Base-by-base conservation (phyloP, 2,797 vertebrate genomes). In the Cirrhinus mrigala region DNA sequence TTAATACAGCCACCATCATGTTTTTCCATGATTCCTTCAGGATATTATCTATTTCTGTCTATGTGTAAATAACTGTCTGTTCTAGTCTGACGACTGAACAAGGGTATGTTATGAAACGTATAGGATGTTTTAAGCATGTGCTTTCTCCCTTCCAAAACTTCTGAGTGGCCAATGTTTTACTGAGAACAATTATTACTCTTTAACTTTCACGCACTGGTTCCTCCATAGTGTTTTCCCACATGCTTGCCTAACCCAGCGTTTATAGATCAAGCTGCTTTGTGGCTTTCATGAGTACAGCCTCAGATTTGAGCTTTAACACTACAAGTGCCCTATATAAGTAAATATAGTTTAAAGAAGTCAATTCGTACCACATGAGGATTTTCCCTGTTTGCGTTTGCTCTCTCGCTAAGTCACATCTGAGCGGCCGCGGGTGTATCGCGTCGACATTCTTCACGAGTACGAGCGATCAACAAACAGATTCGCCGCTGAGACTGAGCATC, bases 381-480 rank as follows among this genome's bases (percentile, higher is more conserved):
- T 12, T 20, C 46, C 11, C 18, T 37, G 16, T 71, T 74, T 79
- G 60, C 44, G n/a, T 24, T 87, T 20, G 62, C 50, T 79, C 70
- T n/a, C 58, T 29, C 27, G 40, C 27, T 79, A 58, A 82, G 71
- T 46, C 48, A 9, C 58, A 11, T 52, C 4, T 52, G 62, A 79
- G 54, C 12, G 22, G 24, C 69, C 84, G 11, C n/a, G 11, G 66
- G 77, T 56, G 50, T 74, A 85, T 44, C 16, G 15, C 3, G 37
- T 76, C 11, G 7, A 58, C 77, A 81, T 73, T 74, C 48, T 87
- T 56, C 54, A 29, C 6, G 15, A 62, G 54, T 48, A 48, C 24
- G 52, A 75, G 76, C 4, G 85, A 11, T 66, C 18, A 9, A 14
- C 70, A 81, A 85, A 80, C 88, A 89, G 84, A 66, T 44, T 40